Conservation (phyloP, 2,797 vertebrate genomes). For the Squalus acanthias region DNA sequence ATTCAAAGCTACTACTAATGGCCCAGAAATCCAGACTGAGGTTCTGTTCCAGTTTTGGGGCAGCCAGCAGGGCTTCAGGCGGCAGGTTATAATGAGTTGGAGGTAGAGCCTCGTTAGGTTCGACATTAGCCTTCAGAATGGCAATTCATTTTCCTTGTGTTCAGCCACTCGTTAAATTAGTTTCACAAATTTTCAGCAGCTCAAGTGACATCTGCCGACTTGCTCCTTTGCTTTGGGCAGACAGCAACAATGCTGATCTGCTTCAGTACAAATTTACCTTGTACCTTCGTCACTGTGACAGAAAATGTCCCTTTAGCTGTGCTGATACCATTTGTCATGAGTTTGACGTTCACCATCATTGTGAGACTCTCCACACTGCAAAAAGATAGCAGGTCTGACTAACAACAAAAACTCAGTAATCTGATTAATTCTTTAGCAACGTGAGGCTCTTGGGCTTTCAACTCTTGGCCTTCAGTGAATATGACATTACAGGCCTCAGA, state of each 20-base stretch:
- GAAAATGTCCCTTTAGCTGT: neutral
- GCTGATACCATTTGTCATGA: neutral
- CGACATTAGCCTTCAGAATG: neutral
- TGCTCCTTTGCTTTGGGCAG: neutral
- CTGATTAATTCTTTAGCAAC: neutral
- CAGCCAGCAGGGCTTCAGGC: neutral
- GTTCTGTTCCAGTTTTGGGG: neutral
- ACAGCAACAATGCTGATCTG: neutral
- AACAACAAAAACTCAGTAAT: neutral
- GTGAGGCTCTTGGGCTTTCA: neutral
- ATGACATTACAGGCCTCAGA: neutral
- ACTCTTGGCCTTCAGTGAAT: neutral
- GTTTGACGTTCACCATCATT: neutral
- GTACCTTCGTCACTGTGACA: neutral
- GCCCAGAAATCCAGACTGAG: neutral
- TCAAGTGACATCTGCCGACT: neutral
- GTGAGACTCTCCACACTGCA: neutral
- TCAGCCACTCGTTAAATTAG: neutral
- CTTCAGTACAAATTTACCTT: neutral
- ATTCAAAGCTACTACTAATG: neutral
- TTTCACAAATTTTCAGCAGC: neutral
- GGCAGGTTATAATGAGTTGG: neutral
- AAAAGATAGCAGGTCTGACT: neutral
- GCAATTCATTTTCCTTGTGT: neutral
- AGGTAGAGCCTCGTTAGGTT: neutral